A percentile compares a stretch with the other conserved stretches of the same genome.
Evolutionary conservation across 2,797 vertebrate genomes (phyloP).

Genomic region (Coregonus ussuriensis): DNA sequence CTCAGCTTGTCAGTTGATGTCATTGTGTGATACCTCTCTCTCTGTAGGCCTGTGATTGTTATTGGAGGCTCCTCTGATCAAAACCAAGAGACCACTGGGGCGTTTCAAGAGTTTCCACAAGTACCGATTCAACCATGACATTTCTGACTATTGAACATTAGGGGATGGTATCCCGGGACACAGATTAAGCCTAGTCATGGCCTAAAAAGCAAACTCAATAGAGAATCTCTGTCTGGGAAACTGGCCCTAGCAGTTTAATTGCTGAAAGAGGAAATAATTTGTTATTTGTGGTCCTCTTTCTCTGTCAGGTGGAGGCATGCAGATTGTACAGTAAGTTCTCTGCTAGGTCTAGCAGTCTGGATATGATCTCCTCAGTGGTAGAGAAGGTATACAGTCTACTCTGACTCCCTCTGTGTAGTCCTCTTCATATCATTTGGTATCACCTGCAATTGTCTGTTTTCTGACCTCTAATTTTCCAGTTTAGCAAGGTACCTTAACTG

Average conservation of each 20-base stretch:
- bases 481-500: neutral
- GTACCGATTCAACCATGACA: slow-evolving; percentile 59
- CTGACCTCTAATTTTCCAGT: neutral
- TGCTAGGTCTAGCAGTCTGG: slow-evolving; percentile 85
- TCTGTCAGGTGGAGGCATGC: slow-evolving; percentile 89
- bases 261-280: neutral
- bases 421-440: neutral
- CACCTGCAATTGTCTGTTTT: neutral
- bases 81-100: slow-evolving; percentile 92
- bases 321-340: slow-evolving; percentile 93
- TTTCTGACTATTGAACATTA: neutral
- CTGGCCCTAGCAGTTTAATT: neutral
- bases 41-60: slow-evolving; percentile 89
- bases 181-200: neutral
- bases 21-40: neutral
- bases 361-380: slow-evolving; percentile 86
- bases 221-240: too few relatives aligned
- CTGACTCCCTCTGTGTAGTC: too few relatives aligned
- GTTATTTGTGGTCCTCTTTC: slow-evolving; percentile 1
- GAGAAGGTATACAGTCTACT: slow-evolving; percentile 84
- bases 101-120: slow-evolving; percentile 98
- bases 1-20: neutral
- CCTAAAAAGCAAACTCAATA: too few relatives aligned
- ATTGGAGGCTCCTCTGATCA: slow-evolving; percentile 93
- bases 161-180: neutral